phyloP scores from a whole-genome alignment of 2,797 vertebrate species.

The Oceanodroma leucorhoa region DNA sequence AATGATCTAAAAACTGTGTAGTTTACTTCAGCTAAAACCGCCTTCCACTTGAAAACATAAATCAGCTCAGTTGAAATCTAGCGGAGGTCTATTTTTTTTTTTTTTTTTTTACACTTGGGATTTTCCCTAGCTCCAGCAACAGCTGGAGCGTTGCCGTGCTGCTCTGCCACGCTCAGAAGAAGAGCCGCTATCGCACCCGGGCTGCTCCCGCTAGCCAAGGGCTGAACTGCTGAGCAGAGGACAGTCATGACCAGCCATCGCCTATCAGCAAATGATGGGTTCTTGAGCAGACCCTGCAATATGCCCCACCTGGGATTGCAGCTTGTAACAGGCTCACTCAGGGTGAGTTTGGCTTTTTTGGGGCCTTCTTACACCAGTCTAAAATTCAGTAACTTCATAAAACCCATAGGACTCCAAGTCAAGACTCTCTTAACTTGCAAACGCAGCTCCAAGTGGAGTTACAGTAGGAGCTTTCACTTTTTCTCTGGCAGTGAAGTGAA shows the following conservation, averaged over 20 bases:
- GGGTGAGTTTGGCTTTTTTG: neutral
- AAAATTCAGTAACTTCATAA: neutral
- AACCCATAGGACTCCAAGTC: neutral
- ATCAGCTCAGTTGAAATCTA: conserved; percentile 10
- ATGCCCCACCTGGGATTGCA: neutral
- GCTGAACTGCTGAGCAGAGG: neutral
- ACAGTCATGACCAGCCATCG: neutral
- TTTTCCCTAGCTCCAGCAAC: neutral
- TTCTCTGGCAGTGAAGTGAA: conserved; percentile 6
- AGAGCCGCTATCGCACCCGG: neutral
- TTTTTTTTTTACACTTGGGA: neutral
- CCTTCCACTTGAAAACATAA: conserved; percentile 54
- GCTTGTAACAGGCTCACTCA: neutral
- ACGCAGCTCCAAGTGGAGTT: neutral
- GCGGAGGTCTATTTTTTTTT: neutral
- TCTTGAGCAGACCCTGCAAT: neutral
- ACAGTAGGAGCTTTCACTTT: conserved; percentile 49
- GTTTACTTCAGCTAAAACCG: conserved; percentile 32
- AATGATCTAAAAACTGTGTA: conserved; percentile 42
- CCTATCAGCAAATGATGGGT: accelerated
- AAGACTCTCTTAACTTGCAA: neutral
- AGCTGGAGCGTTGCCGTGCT: accelerated
- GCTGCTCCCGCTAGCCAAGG: neutral
- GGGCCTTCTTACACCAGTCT: neutral
- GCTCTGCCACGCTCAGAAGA: neutral